Conservation (phyloP, 2,797 vertebrate species). For the Garrulus glandarius region DNA sequence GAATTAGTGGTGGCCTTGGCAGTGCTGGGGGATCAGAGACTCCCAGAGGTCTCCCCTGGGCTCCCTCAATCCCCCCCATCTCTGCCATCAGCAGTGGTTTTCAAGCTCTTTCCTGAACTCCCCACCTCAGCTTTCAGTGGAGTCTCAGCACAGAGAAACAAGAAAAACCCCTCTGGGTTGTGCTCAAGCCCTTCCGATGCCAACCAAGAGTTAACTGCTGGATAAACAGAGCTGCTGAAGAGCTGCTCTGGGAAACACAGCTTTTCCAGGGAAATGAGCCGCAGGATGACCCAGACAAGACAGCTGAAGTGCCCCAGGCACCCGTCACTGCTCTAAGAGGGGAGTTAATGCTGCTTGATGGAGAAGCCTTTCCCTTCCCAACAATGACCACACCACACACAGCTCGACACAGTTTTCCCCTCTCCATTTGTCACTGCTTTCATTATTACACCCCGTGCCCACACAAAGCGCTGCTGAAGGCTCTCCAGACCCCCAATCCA, state of each 20-base stretch:
- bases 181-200: not conserved
- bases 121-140: not conserved
- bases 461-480: not conserved
- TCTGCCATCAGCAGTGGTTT: fast-evolving
- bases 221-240: not conserved
- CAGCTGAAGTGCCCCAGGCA: not conserved
- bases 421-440: not conserved
- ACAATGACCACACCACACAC: not conserved
- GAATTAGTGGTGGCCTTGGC: not conserved
- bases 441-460: not conserved
- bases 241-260: not conserved
- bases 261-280: not conserved
- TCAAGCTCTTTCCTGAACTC: not conserved
- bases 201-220: not conserved
- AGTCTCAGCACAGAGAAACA: not conserved
- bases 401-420: not conserved
- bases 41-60: not conserved
- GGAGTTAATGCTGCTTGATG: not conserved
- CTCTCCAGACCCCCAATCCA: not conserved
- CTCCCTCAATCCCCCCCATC: not conserved
- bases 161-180: not conserved
- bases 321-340: not conserved
- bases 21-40: not conserved
- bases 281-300: not conserved
- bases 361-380: not conserved